Evolutionary conservation across 2,888 invertebrate genomes (phyloP), one percentile per base, ranked within the genome.

Genomic region (Galerucella calmariensis): DNA sequence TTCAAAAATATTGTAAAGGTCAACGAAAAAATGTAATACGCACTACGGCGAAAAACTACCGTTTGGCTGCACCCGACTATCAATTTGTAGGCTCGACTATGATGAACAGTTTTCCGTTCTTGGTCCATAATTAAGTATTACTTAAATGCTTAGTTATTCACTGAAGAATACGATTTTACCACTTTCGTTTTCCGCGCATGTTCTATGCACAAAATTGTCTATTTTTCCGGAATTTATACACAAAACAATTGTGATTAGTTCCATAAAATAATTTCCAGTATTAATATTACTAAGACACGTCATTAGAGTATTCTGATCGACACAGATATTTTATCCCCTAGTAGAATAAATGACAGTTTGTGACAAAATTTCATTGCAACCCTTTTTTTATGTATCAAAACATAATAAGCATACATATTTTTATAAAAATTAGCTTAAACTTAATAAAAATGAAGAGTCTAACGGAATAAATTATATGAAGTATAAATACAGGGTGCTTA

Each of bases 201-300:
- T 41, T 41, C 35, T 9, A 0, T 8, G 3, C 12, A 62, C 35
- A 10, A 41, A 62, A 62, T 41, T 62, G 62, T 16, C 62, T 41
- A 14, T 35, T n/a, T 62, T 62, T 62, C 16, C 5, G 9, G 14
- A n/a, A 35, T 41, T 41, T 5, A 41, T 9, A 62, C 35, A 41
- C 41, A 35, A 66, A 63, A 46, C 59, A 41, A 71, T 53, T 56
- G 70, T 70, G 70, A 71, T 71, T 65, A 56, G 61, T 71, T 71
- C 65, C 51, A 41, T 70, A 53, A 70, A 68, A 63, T 70, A 8
- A 20, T 71, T 56, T 65, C 16, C 71, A 71, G 71, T 71, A 71
- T 71, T 71, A 71, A 56, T 71, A 71, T 71, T 44, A 71, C 58
- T 71, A 71, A 65, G 71, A 65, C 71, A 71, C 65, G 24, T 9